Evolutionary conservation across 2,888 invertebrate genomes (phyloP).

Genomic region (Chrysolina oricalcia): DNA sequence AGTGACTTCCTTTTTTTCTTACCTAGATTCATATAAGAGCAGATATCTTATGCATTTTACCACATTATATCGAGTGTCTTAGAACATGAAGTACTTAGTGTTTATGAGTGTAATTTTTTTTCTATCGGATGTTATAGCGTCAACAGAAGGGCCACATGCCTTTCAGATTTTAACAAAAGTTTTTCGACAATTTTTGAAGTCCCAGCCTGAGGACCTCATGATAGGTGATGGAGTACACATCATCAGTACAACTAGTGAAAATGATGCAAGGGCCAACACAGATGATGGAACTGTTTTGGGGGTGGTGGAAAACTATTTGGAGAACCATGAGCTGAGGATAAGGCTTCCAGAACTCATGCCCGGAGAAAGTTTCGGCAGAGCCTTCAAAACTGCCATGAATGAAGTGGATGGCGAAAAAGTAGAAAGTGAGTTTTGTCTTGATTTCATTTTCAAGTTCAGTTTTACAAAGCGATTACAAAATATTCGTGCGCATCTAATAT

Average conservation of each 20-base stretch:
- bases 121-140: slow-evolving; percentile 50
- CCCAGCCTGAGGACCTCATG: slow-evolving; percentile 74
- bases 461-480: too few relatives aligned
- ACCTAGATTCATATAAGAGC: slow-evolving; percentile 57
- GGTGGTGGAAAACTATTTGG: slow-evolving; percentile 79
- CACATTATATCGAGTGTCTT: slow-evolving; percentile 57
- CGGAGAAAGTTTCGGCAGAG: slow-evolving; percentile 74
- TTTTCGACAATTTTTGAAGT: slow-evolving; percentile 74
- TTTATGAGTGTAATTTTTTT: slow-evolving; percentile 57
- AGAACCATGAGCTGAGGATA: slow-evolving; percentile 83
- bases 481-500: too few relatives aligned
- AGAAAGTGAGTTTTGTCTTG: slow-evolving; percentile 70
- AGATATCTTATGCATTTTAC: slow-evolving; percentile 45
- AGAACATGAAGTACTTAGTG: slow-evolving; percentile 66
- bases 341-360: slow-evolving; percentile 82
- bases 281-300: slow-evolving; percentile 76
- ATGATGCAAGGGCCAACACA: slow-evolving; percentile 71
- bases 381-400: slow-evolving; percentile 76
- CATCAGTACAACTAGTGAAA: slow-evolving; percentile 73
- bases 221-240: slow-evolving; percentile 79
- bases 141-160: slow-evolving; percentile 60
- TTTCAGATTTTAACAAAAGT: slow-evolving; percentile 66
- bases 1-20: slow-evolving; percentile 55
- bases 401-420: slow-evolving; percentile 71
- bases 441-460: neutral